Evolutionary conservation across 37 sponge, comb jelly and placozoan genomes (phyloP), one percentile per base, ranked within the genome.

Genomic region (Petrosia ficiformis): DNA sequence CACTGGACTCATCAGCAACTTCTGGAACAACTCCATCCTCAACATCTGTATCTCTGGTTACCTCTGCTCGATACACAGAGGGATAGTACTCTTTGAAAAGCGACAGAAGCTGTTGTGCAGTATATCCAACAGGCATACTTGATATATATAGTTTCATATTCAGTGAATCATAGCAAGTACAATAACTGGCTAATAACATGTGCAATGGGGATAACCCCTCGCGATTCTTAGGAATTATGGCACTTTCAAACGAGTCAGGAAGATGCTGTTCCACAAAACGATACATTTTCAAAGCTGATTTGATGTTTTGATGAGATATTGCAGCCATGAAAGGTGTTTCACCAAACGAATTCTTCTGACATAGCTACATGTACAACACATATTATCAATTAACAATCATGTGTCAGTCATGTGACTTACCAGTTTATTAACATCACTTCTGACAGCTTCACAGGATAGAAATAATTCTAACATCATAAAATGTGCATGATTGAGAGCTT

Each of bases 41-140:
- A 3, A 57, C 79, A 1, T 68, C 60, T 0, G 68, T 37, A 37
- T 68, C 60, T n/a, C 63, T 24, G n/a, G 28, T 61, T 1, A 83
- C 71, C 82, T 84, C 81, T 14, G 77, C 86, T 44, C 81, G 67
- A 72, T 85, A 90, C 57, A 67, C 90, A 3, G 85, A 79, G 1
- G 90, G 90, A 43, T 90, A 90, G 40, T 81, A 70, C 10, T 43
- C 57, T 42, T 81, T 76, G 66, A 89, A 89, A 32, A 83, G 65
- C 54, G 48, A 65, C n/a, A 85, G 73, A 31, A 90, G 74, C 69
- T 84, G 86, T 57, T 90, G 90, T 5, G 90, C 90, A 0, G 86
- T 84, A 60, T 44, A 70, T 35, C 65, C 84, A 24, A 39, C 42
- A 11, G 85, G 90, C 19, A 90, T 30, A 65, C 71, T 66, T 64